Base-by-base conservation (phyloP, 2,113 vertebrate species). In the Vireo altiloquus region DNA sequence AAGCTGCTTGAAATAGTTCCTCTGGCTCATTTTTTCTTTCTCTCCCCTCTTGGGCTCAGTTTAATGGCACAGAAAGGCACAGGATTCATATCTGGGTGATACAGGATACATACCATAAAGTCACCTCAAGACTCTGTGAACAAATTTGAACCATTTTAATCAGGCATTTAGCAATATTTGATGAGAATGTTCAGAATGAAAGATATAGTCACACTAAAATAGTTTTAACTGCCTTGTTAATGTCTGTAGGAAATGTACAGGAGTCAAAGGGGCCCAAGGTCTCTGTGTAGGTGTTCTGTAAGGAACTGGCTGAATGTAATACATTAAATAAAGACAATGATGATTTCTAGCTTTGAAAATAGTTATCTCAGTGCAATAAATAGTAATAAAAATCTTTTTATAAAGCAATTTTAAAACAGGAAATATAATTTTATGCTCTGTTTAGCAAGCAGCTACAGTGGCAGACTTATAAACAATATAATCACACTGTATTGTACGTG, bases 401-500 rank as follows among this genome's bases (percentile, higher is more conserved):
- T 30, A 68, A 82, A 49, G 10, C 9, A 82, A 50, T 82, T 87
- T 93, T 50, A 63, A 87, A 78, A 42, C 24, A 84, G 87, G 54
- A 92, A 81, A 11, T 69, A 56, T 15, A 84, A 90, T 94, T 93
- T 92, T 94, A 88, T 85, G 65, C 52, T 87, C 74, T 82, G 35
- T 82, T 93, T 92, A 85, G 57, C 56, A 66, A 53, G 35, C 52
- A 90, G 61, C 33, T 35, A 54, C 35, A 59, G 35, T 0, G 0
- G 35, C 39, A 79, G 33, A 78, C 42, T 91, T 82, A 91, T 33
- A 89, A 95, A 94, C 2, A 15, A 54, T 64, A 40, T 33, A 82
- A 49, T 85, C 35, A 87, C 13, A 24, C 39, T 5, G 7, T 79
- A 79, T 90, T 71, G 33, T 60, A 27, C 24, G 44, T 33, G 40